Base-by-base conservation (phyloP, 2,113 vertebrate genomes). In the Labrus mixtus region DNA sequence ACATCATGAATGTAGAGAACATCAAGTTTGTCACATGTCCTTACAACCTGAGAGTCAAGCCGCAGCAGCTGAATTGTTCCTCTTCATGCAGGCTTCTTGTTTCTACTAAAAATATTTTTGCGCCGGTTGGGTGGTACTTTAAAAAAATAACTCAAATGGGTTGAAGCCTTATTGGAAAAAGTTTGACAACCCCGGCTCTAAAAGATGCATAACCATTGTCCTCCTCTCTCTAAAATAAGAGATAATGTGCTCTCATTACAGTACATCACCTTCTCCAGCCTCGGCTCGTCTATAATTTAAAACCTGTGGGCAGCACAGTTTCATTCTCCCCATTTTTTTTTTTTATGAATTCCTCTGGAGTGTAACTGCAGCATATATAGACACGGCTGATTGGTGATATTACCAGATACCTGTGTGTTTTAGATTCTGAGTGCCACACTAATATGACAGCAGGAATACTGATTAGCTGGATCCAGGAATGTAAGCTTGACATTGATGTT, bases 401-500 rank as follows among this genome's bases (percentile, higher is more conserved):
- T 74, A 80, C 50, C 69, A 65, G 76, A 81, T 74, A 78, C 78
- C 73, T 81, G 76, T 82, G 51, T 64, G 29, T 76, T 90, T 84
- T 50, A 78, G 60, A 90, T 89, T 86, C 78, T 20, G 79, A 90
- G 83, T 76, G 75, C 68, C 78, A 71, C 67, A 17, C 54, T 82
- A 68, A 76, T 83, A 62, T 77, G 48, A 85, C 81, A 76, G 73
- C 20, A 45, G 76, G 87, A 91, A 89, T 89, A 87, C 83, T 86
- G 88, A 93, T 91, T 55, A 88, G 73, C 72, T 75, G 23, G 2
- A 78, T 75, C 78, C 83, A 68, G 79, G 64, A 60, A 76, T 84
- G 59, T 69, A 60, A 71, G 87, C 72, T 73, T 84, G 86, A 88
- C 85, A 86, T 67, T 84, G 82, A 91, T 91, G 86, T 85, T 90